These are phyloP conservation scores for Chionis minor DNA, from an alignment of 2,113 vertebrate genomes.

Conservation along the genomic window DNA sequence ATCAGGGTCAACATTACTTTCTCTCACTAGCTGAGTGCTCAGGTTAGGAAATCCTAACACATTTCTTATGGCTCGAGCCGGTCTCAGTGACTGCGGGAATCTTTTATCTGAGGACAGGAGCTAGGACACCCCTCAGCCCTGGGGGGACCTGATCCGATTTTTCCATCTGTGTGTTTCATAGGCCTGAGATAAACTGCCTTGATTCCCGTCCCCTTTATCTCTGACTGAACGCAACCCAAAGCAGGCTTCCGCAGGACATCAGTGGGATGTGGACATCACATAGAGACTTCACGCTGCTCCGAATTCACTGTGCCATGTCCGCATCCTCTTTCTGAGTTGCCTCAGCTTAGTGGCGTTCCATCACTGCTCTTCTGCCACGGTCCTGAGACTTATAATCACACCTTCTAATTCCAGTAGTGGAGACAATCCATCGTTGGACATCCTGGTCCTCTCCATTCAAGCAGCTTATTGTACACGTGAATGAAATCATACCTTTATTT, in stretches of 20 bases:
- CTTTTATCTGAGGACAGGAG: neutral
- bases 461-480: neutral
- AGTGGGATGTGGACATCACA: fast-evolving
- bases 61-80: neutral
- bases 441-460: neutral
- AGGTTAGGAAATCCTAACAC: neutral
- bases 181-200: neutral
- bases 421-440: neutral
- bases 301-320: neutral
- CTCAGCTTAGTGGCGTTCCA: neutral
- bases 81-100: neutral
- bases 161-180: neutral
- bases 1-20: neutral
- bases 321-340: neutral
- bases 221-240: neutral
- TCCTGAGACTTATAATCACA: neutral
- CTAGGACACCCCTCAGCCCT: neutral
- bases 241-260: neutral
- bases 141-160: neutral
- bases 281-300: neutral
- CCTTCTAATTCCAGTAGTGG: neutral
- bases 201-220: neutral
- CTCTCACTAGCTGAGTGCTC: neutral
- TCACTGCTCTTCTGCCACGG: neutral
- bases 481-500: neutral